Conservation (phyloP, 1,140 invertebrate species). For the Colletes latitarsis region DNA sequence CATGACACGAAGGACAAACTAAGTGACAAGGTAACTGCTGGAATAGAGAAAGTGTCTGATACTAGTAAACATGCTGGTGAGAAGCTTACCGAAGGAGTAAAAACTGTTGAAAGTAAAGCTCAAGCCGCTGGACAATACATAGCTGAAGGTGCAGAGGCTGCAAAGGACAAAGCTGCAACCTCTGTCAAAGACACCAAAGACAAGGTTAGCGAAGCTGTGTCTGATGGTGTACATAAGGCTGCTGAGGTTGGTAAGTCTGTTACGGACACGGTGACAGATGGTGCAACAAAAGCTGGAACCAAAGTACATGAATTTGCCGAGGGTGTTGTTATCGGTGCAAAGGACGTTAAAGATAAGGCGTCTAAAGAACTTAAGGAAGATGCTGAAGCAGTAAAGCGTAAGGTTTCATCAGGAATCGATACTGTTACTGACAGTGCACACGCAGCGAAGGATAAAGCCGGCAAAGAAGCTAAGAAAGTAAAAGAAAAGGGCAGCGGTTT, state of each 20-base stretch:
- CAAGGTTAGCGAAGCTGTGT: slow-evolving; percentile 61
- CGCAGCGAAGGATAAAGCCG: slow-evolving; percentile 26
- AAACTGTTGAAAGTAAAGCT: slow-evolving; percentile 11
- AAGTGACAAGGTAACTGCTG: slow-evolving; percentile 5
- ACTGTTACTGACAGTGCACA: slow-evolving; percentile 1
- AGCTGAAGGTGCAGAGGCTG: background rate
- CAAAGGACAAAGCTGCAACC: background rate
- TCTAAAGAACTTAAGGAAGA: slow-evolving; percentile 48
- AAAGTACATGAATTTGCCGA: slow-evolving; percentile 34
- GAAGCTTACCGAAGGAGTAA: slow-evolving; percentile 36
- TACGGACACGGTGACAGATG: background rate
- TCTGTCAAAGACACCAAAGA: slow-evolving; percentile 10
- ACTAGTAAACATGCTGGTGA: background rate
- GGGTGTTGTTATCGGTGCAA: slow-evolving; percentile 8
- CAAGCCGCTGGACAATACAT: no score
- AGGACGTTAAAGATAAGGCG: slow-evolving; percentile 42
- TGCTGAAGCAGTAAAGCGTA: slow-evolving; percentile 31
- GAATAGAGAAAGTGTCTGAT: background rate
- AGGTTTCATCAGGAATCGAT: slow-evolving; percentile 8
- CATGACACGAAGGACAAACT: slow-evolving; percentile 50
- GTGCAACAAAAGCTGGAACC: background rate
- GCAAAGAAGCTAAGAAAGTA: slow-evolving; percentile 48
- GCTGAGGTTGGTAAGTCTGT: slow-evolving; percentile 1
- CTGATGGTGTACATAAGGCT: slow-evolving; percentile 68
- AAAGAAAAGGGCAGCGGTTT: slow-evolving; percentile 63